A percentile compares a stretch with the other conserved stretches of the same genome.
Evolutionary conservation across 1,140 invertebrate genomes (phyloP).

Genomic region (Gerris buenoi): DNA sequence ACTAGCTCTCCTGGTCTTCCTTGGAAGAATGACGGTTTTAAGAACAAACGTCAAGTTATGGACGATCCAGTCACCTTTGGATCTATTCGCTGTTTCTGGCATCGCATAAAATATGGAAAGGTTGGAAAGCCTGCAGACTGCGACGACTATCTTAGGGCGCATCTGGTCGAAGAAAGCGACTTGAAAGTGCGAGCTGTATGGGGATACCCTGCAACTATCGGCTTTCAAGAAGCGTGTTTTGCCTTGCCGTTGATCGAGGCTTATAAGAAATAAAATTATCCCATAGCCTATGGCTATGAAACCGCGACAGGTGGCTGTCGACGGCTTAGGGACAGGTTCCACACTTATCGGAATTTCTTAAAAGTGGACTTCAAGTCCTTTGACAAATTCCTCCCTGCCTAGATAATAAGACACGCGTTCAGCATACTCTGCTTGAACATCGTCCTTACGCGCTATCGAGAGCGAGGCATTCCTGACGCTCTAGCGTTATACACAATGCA

Average conservation of each 20-base stretch:
- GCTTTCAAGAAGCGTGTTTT: conserved; percentile 10
- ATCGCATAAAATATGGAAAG: conserved; percentile 6
- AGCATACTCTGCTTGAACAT: conserved; percentile 10
- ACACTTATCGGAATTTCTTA: background rate
- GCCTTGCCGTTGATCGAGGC: conserved; percentile 11
- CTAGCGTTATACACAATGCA: background rate
- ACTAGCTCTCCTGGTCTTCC: conserved; percentile 10
- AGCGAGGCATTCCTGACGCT: conserved; percentile 7
- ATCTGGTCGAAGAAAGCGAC: background rate
- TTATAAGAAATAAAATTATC: background rate
- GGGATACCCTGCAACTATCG: conserved; percentile 15
- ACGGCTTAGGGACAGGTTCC: background rate
- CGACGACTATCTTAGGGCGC: conserved; percentile 4
- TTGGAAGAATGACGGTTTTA: conserved; percentile 10
- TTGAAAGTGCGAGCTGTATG: conserved; percentile 11
- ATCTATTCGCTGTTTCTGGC: conserved; percentile 7
- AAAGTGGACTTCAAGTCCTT: conserved; percentile 10
- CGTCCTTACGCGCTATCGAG: conserved; percentile 9
- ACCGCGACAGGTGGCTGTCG: conserved; percentile 2
- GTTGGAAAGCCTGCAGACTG: background rate
- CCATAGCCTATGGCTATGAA: conserved; percentile 15
- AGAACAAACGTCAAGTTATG: conserved; percentile 7
- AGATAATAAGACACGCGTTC: conserved; percentile 8
- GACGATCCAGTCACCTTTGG: conserved; percentile 9
- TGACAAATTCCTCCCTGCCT: conserved; percentile 11